Base-by-base conservation (phyloP, 2,888 invertebrate species). In the Rhimphoctona megacephalus region DNA sequence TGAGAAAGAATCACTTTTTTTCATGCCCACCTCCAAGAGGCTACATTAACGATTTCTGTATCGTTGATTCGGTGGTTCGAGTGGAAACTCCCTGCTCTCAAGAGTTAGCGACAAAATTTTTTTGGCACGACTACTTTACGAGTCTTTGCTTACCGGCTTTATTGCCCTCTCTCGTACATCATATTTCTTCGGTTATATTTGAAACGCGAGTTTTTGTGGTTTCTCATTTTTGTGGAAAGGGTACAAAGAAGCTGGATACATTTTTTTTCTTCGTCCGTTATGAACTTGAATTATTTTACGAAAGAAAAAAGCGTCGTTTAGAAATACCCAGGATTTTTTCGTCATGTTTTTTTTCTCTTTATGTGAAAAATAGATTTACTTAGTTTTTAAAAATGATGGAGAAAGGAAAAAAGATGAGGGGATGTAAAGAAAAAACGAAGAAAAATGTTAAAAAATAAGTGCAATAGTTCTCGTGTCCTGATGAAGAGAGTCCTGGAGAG, bases 81-180 rank as follows among this genome's bases (percentile, higher is more conserved):
- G 57, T 52, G 14, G 85, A 81, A 61, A 46, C 81, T 88, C 25
- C 57, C 57, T 5, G 49, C 49, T 49, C 2, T 17, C 19, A 19
- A 87, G 87, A 79, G 85, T 17, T 25, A n/a, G 85, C 87, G 43
- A 69, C 30, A 83, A 67, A 30, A 39, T 74, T 81, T 69, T 90
- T 91, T 90, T 92, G 91, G 92, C 91, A 90, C 89, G 84, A 88
- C 46, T 87, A 52, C 74, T 85, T 89, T 89, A 88, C 88, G 87
- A 84, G 39, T 76, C 80, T 90, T 67, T 39, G 73, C 64, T 74
- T 77, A 22, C 39, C 25, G 39, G 43, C 66, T 64, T 61, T 43
- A 76, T 46, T 66, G 46, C 73, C 54, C 54, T 73, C 36, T 36
- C 54, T n/a, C 69, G 43, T 36, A n/a, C 52, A 36, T 54, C n/a